Evolutionary conservation across 2,797 vertebrate species (phyloP).

Genomic region (Mormyrus hasselquistii): DNA sequence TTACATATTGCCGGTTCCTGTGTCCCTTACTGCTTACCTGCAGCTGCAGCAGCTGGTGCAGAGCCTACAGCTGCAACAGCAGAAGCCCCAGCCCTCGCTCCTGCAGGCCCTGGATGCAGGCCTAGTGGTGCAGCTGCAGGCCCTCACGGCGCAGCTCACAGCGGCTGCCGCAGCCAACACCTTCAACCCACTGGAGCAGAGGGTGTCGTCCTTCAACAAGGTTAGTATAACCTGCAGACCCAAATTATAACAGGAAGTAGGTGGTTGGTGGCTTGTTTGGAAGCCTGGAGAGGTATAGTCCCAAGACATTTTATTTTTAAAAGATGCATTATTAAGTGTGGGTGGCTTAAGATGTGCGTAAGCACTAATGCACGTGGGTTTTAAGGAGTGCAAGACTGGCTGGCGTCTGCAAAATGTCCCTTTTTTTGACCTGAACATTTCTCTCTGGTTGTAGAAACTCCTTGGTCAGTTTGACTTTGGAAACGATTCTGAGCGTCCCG

Average conservation of each 20-base stretch:
- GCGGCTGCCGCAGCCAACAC: conserved; percentile 87
- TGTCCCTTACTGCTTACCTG: conserved; percentile 17
- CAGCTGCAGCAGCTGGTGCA: conserved; percentile 96
- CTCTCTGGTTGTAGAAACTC: conserved; percentile 71
- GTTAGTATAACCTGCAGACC: conserved; percentile 48
- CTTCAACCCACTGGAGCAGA: conserved; percentile 89
- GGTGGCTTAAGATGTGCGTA: neutral
- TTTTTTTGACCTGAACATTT: neutral
- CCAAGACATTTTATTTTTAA: neutral
- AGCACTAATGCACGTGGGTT: neutral
- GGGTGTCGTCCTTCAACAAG: conserved; percentile 96
- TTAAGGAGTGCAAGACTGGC: neutral
- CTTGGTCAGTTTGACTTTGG: conserved; percentile 96
- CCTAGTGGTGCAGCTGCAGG: conserved; percentile 93
- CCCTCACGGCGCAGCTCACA: conserved; percentile 93
- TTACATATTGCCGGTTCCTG: neutral
- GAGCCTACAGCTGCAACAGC: conserved; percentile 93
- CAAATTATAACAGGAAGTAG: neutral
- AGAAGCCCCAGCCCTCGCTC: conserved; percentile 94
- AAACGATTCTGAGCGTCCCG: conserved; percentile 79
- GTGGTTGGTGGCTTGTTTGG: neutral
- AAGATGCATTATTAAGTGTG: neutral
- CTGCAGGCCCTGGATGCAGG: conserved; percentile 94
- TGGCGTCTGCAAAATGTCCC: neutral
- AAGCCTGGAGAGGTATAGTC: neutral